Percentiles rank a stretch among this genome's conserved stretches.
phyloP scores from a whole-genome alignment of 2,888 invertebrate species.

The Scaptomyza polygonia region DNA sequence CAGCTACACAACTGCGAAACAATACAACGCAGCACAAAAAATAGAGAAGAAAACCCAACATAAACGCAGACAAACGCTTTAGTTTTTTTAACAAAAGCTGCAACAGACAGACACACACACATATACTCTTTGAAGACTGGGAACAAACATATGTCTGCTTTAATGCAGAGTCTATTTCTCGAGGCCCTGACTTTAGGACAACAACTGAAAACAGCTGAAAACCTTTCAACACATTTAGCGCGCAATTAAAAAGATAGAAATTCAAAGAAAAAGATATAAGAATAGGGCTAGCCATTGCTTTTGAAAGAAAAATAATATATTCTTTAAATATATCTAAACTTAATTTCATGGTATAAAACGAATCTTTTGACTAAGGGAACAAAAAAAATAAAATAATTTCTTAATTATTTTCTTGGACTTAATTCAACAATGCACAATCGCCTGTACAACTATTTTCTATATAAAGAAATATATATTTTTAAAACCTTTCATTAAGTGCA shows the following conservation, averaged over 20 bases:
- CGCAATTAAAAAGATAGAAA: background rate
- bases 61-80: conserved; percentile 42
- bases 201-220: background rate
- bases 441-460: background rate
- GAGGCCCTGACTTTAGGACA: conserved; percentile 15
- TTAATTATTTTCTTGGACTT: conserved; percentile 1
- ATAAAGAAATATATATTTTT: conserved; percentile 16
- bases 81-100: conserved; percentile 31
- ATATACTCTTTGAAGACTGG: conserved; percentile 4
- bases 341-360: too few relatives aligned
- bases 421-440: conserved; percentile 30
- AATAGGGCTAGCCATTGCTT: background rate
- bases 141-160: conserved; percentile 33
- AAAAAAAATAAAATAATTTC: too few relatives aligned
- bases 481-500: conserved; percentile 57
- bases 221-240: conserved; percentile 3
- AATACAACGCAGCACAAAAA: conserved; percentile 33
- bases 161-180: conserved; percentile 42
- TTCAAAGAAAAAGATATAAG: background rate
- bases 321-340: too few relatives aligned
- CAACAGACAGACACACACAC: background rate
- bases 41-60: conserved; percentile 44
- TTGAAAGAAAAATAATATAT: too few relatives aligned
- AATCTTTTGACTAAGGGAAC: too few relatives aligned
- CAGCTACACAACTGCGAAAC: conserved; percentile 46